A percentile compares a stretch with the other conserved stretches of the same genome.
These are phyloP conservation scores for Neolamprologus kungweensis DNA, from an alignment of 2,113 vertebrate genomes.

Conservation along the genomic window DNA sequence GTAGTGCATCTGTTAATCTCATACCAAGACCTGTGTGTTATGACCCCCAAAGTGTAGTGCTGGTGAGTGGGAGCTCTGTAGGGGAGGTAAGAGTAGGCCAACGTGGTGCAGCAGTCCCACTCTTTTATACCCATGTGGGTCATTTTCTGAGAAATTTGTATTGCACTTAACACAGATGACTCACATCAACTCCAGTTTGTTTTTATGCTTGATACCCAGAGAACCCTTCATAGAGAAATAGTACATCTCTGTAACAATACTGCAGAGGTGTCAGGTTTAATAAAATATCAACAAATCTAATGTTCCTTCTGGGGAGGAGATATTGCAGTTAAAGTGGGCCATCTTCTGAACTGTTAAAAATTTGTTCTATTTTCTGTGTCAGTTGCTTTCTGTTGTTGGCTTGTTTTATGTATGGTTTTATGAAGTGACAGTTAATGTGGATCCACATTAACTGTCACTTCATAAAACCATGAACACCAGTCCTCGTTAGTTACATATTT, in stretches of 20 bases:
- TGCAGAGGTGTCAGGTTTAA: neutral
- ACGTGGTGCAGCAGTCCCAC: neutral
- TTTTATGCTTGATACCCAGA: slow-evolving; percentile 34
- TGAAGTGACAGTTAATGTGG: neutral
- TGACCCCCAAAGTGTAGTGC: neutral
- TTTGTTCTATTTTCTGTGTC: neutral
- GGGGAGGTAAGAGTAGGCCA: neutral
- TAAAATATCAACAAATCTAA: neutral
- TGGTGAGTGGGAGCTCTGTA: slow-evolving; percentile 18
- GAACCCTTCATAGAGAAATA: slow-evolving; percentile 8
- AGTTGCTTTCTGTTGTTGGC: neutral
- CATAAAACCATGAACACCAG: neutral
- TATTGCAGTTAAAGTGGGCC: neutral
- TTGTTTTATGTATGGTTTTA: neutral
- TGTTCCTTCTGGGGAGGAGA: neutral
- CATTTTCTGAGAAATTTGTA: slow-evolving; percentile 24
- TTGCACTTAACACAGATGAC: slow-evolving; percentile 32
- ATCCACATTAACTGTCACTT: neutral
- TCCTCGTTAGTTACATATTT: neutral
- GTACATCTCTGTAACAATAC: neutral
- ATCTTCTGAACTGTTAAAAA: neutral
- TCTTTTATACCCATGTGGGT: slow-evolving; percentile 43
- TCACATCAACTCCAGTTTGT: slow-evolving; percentile 22
- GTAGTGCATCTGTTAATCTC: neutral
- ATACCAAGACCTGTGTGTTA: neutral